These are phyloP conservation scores for Callosobruchus maculatus DNA, from an alignment of 2,888 invertebrate genomes.

Conservation along the genomic window DNA sequence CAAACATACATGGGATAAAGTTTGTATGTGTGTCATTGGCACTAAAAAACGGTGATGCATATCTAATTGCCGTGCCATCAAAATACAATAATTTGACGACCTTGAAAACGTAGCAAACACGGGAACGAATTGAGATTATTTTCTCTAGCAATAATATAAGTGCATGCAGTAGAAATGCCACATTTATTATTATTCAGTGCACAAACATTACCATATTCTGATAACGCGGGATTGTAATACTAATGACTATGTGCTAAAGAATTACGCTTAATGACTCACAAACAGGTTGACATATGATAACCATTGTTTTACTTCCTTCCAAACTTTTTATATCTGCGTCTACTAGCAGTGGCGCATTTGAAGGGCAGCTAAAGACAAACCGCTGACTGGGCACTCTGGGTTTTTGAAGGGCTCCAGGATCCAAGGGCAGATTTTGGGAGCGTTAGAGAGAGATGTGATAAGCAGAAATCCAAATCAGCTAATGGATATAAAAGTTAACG, in stretches of 20 bases:
- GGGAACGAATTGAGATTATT: background rate
- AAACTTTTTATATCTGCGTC: background rate
- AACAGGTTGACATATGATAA: background rate
- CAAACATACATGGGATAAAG: background rate
- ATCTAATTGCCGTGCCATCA: background rate
- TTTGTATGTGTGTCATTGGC: background rate
- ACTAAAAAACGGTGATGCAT: background rate
- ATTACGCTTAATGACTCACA: background rate
- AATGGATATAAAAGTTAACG: no score
- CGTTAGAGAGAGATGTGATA: no score
- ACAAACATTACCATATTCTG: background rate
- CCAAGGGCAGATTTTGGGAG: no score
- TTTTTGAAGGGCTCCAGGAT: no score
- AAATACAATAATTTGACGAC: background rate
- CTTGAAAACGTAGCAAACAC: background rate
- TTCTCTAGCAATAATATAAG: background rate
- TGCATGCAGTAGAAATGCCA: background rate
- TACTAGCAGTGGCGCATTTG: no score
- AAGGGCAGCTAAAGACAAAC: no score
- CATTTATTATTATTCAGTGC: background rate
- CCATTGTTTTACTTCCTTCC: background rate
- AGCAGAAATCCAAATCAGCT: no score
- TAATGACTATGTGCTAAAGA: background rate
- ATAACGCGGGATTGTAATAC: background rate
- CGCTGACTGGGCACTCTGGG: no score